phyloP scores from a whole-genome alignment of 2,113 vertebrate species.

The Ariopsis seemanni region DNA sequence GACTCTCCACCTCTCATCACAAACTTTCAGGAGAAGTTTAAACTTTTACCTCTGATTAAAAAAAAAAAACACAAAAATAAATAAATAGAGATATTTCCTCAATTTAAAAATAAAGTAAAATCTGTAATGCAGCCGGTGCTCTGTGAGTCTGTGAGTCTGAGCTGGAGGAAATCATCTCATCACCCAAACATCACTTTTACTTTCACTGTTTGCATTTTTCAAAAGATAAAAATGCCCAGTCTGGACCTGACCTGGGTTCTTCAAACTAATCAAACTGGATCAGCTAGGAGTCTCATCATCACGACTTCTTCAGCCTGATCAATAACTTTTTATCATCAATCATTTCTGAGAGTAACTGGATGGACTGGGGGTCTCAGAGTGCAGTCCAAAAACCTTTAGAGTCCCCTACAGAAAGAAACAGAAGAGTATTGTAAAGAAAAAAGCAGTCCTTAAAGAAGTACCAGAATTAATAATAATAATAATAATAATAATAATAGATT shows the following conservation, averaged over 20 bases:
- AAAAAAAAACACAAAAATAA: not conserved
- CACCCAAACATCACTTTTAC: no score
- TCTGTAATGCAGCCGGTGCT: no score
- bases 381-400: not conserved
- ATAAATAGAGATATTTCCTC: not conserved
- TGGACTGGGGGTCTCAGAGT: not conserved
- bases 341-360: not conserved
- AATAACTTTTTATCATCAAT: no score
- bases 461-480: no score
- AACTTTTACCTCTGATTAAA: not conserved
- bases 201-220: no score
- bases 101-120: no score
- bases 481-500: not conserved
- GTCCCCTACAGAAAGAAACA: not conserved
- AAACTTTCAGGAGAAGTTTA: not conserved
- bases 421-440: not conserved
- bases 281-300: not conserved
- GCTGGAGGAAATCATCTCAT: no score
- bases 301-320: no score
- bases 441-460: not conserved
- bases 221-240: no score
- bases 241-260: no score
- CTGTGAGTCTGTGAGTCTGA: no score
- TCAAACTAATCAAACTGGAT: not conserved
- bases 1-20: not conserved